Evolutionary conservation across 2,797 vertebrate genomes (phyloP), one percentile per base, ranked within the genome.

Genomic region (Apodemus agrarius): DNA sequence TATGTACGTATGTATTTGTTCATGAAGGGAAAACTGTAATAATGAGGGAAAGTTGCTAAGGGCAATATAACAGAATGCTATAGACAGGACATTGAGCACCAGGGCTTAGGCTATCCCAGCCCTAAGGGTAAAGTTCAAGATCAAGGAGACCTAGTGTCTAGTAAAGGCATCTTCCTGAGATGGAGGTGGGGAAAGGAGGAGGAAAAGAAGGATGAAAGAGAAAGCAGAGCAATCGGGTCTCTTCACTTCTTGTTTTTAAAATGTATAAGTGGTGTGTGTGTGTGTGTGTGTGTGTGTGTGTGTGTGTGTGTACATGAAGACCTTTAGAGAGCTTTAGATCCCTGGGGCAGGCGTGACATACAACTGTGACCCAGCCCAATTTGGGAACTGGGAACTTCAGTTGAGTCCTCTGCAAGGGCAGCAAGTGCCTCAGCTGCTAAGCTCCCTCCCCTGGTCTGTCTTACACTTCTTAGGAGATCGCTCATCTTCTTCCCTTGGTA

Each of bases 401-500:
- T 59, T 31, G 26, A 43, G 24, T 83, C 57, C 37, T 83, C 59
- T 13, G 26, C 59, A 84, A 84, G 57, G 57, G 43, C 16, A 61
- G 16, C 26, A 84, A 21, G 40, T 65, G 10, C 26, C 5, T 37
- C 40, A 46, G 61, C 14, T 46, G 17, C 43, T 49, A 34, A 34
- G 31, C 29, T 31, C 13, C 17, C 0, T 12, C 43, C 31, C 12
- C 17, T 34, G 29, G 6, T 85, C 83, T 57, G 81, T 46, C 7
- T 80, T 5, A n/a, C 31, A 19, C 4, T 52, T 34, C 76, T 43
- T 43, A 22, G 10, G 4, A 49, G 10, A 26, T 19, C 2, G 10
- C 49, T 59, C 7, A n/a, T 46, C 0, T 10, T 12, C 43, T 43
- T 34, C 1, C 4, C 9, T 9, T 16, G 17, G 1, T 11, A n/a